A percentile compares a stretch with the other conserved stretches of the same genome.
Conservation (phyloP, 1,140 invertebrate genomes). For the Platorchestia sp. region DNA sequence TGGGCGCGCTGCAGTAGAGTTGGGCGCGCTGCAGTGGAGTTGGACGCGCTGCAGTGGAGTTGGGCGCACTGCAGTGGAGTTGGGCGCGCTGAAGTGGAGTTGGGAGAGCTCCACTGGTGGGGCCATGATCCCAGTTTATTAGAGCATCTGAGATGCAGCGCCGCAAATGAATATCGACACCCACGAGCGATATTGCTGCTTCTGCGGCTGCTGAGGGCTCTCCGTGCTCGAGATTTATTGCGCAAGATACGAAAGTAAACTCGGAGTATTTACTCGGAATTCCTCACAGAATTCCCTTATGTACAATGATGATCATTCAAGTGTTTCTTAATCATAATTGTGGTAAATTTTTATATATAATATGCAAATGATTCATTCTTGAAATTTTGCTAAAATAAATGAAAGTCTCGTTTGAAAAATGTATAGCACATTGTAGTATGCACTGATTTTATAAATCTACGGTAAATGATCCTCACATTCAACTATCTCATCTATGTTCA, state of each 20-base stretch:
- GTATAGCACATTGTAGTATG: too few relatives aligned
- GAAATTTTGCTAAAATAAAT: too few relatives aligned
- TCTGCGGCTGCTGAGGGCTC: neutral
- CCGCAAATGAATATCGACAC: constrained; percentile 50
- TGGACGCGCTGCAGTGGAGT: neutral
- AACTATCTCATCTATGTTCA: neutral
- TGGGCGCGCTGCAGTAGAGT: too few relatives aligned
- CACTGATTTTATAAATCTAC: neutral
- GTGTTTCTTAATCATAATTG: neutral
- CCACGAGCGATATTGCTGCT: constrained; percentile 43
- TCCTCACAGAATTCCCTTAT: neutral
- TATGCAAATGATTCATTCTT: too few relatives aligned
- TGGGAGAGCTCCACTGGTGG: neutral
- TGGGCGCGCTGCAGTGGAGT: too few relatives aligned
- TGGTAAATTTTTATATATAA: neutral
- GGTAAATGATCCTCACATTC: neutral
- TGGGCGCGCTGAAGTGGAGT: neutral
- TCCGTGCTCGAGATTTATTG: neutral
- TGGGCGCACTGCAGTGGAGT: neutral
- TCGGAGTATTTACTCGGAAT: neutral
- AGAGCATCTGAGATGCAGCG: neutral
- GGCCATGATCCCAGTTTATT: constrained; percentile 8
- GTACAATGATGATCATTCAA: neutral
- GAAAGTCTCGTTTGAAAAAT: too few relatives aligned
- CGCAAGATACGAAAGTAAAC: neutral